Percentiles rank a stretch among this genome's conserved stretches.
Conservation (phyloP, 1,140 invertebrate species). For the Bombus soroeensis region DNA sequence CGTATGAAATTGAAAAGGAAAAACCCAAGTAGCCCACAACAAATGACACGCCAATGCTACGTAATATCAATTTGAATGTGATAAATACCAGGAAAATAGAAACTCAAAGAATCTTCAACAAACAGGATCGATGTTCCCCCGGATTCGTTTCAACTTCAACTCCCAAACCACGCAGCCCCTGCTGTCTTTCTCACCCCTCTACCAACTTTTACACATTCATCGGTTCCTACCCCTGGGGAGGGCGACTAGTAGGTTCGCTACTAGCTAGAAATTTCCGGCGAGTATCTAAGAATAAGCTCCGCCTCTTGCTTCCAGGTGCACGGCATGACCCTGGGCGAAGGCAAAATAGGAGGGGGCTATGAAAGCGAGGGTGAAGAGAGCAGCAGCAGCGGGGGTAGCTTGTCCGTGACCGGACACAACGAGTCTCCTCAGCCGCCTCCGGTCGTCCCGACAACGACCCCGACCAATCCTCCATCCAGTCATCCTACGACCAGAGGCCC, state of each 20-base stretch:
- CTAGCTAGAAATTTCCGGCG: constrained; percentile 6
- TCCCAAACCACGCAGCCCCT: background rate
- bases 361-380: constrained; percentile 82
- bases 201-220: background rate
- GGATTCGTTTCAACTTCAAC: background rate
- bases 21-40: too few relatives aligned
- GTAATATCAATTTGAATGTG: too few relatives aligned
- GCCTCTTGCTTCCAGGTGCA: constrained; percentile 75
- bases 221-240: background rate
- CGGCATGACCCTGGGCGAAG: constrained; percentile 77
- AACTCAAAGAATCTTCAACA: too few relatives aligned
- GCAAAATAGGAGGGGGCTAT: constrained; percentile 78
- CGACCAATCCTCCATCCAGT: constrained; percentile 57
- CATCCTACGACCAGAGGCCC: constrained; percentile 69
- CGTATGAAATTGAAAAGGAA: too few relatives aligned
- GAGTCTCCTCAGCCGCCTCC: constrained; percentile 79
- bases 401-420: constrained; percentile 80
- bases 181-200: background rate
- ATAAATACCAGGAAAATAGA: too few relatives aligned
- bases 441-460: constrained; percentile 73
- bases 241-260: background rate
- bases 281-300: constrained; percentile 31
- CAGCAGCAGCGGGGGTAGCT: constrained; percentile 79
- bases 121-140: background rate
- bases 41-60: too few relatives aligned